A percentile compares a stretch with the other conserved stretches of the same genome.
phyloP scores from a whole-genome alignment of 2,888 invertebrate species.

The Melolontha melolontha region DNA sequence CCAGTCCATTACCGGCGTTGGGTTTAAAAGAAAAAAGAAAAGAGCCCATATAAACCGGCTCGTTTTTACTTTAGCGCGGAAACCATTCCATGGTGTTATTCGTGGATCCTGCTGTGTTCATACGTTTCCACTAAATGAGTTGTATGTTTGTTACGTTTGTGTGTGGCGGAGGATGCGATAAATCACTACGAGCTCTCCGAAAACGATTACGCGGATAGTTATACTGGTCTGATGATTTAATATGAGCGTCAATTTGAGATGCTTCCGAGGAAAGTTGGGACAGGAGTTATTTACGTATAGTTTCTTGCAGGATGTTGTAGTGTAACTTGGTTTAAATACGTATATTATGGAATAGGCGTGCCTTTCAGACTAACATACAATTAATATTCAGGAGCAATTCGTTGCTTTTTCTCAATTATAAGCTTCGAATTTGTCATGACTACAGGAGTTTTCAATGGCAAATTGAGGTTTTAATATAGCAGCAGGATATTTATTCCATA shows the following conservation, averaged over 20 bases:
- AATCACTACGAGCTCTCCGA: slow-evolving; percentile 12
- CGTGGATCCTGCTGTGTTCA: slow-evolving; percentile 1
- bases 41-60: slow-evolving; percentile 4
- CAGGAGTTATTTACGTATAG: no score
- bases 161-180: slow-evolving; percentile 18
- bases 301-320: no score
- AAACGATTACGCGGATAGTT: slow-evolving; percentile 26
- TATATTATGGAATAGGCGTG: no score
- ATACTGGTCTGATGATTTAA: slow-evolving; percentile 15
- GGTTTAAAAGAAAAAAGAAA: slow-evolving; percentile 14
- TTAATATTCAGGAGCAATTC: no score
- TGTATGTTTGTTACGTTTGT: slow-evolving; percentile 16
- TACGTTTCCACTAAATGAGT: background rate
- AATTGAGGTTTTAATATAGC: no score
- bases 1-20: slow-evolving; percentile 32
- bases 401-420: no score
- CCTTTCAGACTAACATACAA: no score
- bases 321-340: no score
- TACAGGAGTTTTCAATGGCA: no score
- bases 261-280: no score
- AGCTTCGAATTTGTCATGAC: no score
- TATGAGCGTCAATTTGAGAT: background rate
- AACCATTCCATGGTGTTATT: slow-evolving; percentile 14
- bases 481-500: no score
- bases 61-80: slow-evolving; percentile 11